Conservation (phyloP, 2,888 invertebrate genomes). For the Eurois occulta region DNA sequence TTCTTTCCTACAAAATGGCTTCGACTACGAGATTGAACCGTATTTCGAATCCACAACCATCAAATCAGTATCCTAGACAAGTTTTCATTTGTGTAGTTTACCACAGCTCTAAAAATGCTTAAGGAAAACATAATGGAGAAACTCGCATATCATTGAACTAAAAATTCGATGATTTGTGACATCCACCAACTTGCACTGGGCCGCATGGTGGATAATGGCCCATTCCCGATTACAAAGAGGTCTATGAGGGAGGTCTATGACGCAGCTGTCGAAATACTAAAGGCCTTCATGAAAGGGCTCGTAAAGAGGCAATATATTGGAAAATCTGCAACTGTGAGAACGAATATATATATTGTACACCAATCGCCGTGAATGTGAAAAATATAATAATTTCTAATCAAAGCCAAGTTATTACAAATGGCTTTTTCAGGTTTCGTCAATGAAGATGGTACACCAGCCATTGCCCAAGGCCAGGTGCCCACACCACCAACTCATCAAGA, state of each 20-base stretch:
- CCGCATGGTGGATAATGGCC: not conserved
- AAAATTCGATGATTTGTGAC: not conserved
- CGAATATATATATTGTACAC: not conserved
- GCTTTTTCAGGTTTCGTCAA: conserved; percentile 75
- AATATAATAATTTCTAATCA: not conserved
- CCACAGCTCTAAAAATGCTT: not conserved
- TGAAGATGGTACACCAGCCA: conserved; percentile 62
- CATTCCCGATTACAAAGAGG: not conserved
- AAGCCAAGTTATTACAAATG: not conserved
- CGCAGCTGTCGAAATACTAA: too few species aligned
- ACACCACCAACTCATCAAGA: not conserved
- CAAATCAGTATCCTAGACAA: not conserved
- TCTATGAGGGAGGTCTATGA: too few species aligned
- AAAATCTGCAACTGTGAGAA: not conserved
- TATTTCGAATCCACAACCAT: not conserved
- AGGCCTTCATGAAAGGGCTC: too few species aligned
- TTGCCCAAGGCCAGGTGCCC: not conserved
- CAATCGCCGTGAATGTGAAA: not conserved
- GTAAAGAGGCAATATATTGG: not conserved
- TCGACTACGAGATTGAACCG: not conserved
- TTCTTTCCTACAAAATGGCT: not conserved
- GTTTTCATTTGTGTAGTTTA: not conserved
- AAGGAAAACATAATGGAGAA: not conserved
- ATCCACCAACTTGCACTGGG: not conserved
- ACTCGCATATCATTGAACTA: not conserved